Percentiles rank a stretch among this genome's conserved stretches.
phyloP scores from a whole-genome alignment of 2,113 vertebrate genomes.

The Mesoclemmys tuberculata region DNA sequence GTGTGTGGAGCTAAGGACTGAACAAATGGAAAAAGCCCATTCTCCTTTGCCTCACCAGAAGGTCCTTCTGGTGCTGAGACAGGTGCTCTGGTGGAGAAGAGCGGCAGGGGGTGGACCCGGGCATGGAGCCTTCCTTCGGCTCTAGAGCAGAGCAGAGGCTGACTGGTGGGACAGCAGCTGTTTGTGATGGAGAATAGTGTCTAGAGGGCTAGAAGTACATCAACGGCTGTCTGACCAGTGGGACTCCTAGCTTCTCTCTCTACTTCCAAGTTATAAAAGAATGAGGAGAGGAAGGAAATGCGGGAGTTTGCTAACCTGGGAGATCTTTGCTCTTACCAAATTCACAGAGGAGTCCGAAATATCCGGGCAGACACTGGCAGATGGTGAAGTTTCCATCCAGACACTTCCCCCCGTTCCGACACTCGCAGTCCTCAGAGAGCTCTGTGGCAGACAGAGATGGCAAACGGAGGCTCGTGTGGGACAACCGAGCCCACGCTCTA shows the following conservation, averaged over 20 bases:
- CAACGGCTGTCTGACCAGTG: too few species aligned
- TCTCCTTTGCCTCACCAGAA: not conserved
- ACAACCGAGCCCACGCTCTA: not conserved
- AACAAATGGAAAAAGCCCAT: not conserved
- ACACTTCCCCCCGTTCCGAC: constrained; percentile 92
- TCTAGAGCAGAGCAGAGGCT: accelerated
- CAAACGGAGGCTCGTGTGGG: not conserved
- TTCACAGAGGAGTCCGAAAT: constrained; percentile 93
- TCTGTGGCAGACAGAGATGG: constrained; percentile 53
- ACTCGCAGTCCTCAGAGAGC: constrained; percentile 84
- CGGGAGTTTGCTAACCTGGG: not conserved
- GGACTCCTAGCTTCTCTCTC: not conserved
- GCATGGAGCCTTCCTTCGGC: not conserved
- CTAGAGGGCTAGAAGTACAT: not conserved
- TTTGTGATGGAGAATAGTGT: not conserved
- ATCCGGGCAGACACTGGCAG: constrained; percentile 92
- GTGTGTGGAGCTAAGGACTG: accelerated
- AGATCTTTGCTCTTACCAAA: constrained; percentile 83
- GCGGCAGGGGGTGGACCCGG: not conserved
- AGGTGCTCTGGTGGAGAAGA: not conserved
- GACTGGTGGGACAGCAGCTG: not conserved
- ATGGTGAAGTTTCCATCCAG: constrained; percentile 84
- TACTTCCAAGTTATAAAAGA: not conserved
- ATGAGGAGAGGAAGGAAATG: not conserved
- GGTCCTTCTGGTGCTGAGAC: accelerated